These are phyloP conservation scores for Apis laboriosa DNA, from an alignment of 1,140 invertebrate genomes.

Conservation along the genomic window DNA sequence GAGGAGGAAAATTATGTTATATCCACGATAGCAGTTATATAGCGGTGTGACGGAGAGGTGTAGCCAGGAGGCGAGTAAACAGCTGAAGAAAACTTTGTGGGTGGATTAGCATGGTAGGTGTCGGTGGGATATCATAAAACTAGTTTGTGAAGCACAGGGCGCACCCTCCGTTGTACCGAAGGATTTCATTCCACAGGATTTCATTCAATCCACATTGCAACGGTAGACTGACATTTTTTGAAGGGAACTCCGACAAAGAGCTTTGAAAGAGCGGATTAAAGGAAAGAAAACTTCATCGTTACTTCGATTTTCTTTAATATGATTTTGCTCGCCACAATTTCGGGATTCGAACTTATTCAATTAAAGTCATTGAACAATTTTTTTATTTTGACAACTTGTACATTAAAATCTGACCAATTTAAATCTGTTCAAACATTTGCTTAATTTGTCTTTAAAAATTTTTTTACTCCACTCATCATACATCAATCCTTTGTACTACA, in stretches of 20 bases:
- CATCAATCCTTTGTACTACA: neutral
- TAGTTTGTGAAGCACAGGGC: conserved; percentile 65
- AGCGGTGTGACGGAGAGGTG: conserved; percentile 32
- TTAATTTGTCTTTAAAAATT: neutral
- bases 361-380: conserved; percentile 27
- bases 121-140: conserved; percentile 72
- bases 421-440: neutral
- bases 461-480: too few species aligned
- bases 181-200: conserved; percentile 44
- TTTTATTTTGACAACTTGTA: neutral
- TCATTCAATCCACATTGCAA: conserved; percentile 26
- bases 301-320: conserved; percentile 36
- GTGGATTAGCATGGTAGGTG: conserved; percentile 68
- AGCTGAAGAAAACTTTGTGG: conserved; percentile 66
- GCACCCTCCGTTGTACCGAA: conserved; percentile 23
- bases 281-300: conserved; percentile 26
- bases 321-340: conserved; percentile 18
- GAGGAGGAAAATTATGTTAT: conserved; percentile 46
- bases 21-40: conserved; percentile 32
- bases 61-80: conserved; percentile 42
- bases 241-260: conserved; percentile 16
- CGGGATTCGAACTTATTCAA: conserved; percentile 17
- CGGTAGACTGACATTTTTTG: conserved; percentile 16
- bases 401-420: neutral
- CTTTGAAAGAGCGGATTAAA: conserved; percentile 39